Conservation (phyloP, 2,113 vertebrate species). For the Grantiella picta region DNA sequence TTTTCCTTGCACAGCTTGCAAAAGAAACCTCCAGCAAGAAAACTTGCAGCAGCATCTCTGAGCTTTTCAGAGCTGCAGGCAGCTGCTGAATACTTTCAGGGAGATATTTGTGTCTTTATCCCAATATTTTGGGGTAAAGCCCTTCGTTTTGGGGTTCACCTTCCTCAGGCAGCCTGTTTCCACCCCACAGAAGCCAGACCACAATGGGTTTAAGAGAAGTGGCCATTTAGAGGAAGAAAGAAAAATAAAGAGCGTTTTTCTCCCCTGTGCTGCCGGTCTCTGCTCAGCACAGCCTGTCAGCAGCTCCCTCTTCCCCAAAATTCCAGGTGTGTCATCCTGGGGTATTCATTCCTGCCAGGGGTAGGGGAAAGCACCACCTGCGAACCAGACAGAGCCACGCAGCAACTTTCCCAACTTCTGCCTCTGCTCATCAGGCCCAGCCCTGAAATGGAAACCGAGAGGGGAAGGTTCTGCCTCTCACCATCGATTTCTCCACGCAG, state of each 20-base stretch:
- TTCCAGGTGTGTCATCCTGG: background rate
- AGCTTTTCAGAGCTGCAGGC: background rate
- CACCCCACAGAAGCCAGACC: background rate
- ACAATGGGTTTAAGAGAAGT: background rate
- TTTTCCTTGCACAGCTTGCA: background rate
- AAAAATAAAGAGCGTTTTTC: background rate
- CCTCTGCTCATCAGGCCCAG: background rate
- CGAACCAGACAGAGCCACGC: background rate
- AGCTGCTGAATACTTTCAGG: background rate
- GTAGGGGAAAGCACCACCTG: background rate
- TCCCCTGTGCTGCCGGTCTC: background rate
- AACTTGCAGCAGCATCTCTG: background rate
- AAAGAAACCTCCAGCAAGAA: slow-evolving; percentile 39
- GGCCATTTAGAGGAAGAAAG: background rate
- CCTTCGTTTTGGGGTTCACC: background rate
- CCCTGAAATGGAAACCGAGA: background rate
- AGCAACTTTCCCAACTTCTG: slow-evolving; percentile 7
- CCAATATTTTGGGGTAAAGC: background rate
- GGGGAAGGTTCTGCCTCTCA: background rate
- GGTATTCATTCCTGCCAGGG: background rate
- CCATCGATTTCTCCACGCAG: background rate
- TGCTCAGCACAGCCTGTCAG: background rate
- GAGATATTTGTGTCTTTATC: background rate
- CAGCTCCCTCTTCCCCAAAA: background rate
- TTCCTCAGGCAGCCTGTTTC: background rate